These are phyloP conservation scores for Pionites leucogaster DNA, from an alignment of 2,113 vertebrate genomes.

Conservation along the genomic window DNA sequence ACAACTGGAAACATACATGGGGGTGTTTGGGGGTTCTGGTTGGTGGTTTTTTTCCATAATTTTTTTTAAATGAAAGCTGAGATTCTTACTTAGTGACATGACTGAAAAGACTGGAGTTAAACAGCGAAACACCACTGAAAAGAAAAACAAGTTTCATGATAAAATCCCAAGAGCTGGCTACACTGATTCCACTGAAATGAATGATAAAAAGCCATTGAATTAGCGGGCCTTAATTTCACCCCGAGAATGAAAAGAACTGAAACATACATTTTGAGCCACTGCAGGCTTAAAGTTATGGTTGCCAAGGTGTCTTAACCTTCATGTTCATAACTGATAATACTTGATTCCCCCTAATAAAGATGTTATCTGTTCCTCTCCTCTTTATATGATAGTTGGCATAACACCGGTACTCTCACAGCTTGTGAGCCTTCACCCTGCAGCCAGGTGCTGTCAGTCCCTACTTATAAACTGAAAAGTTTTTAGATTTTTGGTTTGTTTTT, in stretches of 20 bases:
- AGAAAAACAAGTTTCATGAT: neutral
- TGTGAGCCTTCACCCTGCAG: neutral
- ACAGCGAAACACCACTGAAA: neutral
- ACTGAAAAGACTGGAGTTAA: neutral
- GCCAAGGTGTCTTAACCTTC: neutral
- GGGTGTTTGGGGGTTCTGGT: neutral
- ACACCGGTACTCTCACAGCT: neutral
- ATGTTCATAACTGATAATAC: neutral
- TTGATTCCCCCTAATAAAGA: neutral
- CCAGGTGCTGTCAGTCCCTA: neutral
- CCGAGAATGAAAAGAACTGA: neutral
- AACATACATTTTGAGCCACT: neutral
- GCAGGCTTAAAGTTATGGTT: neutral
- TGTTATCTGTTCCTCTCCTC: neutral
- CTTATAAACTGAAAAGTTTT: neutral
- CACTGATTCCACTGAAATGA: neutral
- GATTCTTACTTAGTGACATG: neutral
- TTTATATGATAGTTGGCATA: neutral
- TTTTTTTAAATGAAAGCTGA: neutral
- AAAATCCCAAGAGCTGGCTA: neutral
- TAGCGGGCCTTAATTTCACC: neutral
- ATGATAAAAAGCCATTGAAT: neutral
- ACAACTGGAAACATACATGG: neutral
- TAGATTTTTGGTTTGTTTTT: neutral
- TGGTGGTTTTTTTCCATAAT: rapidly evolving